Conservation (phyloP, 2,797 vertebrate species). For the Myripristis jacobus region DNA sequence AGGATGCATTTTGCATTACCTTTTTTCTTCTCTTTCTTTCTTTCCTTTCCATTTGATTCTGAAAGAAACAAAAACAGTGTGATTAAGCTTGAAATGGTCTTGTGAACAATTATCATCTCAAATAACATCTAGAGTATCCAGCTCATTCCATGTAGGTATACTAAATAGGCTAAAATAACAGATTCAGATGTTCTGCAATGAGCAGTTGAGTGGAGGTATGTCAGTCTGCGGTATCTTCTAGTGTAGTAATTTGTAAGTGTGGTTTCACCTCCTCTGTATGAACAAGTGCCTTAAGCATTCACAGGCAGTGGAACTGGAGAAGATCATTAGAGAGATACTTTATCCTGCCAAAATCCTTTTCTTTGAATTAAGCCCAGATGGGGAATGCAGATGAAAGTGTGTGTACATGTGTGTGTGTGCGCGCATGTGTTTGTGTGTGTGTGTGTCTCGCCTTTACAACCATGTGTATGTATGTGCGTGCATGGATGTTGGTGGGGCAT, state of each 20-base stretch:
- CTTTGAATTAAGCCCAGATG: constrained; percentile 87
- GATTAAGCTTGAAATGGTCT: constrained; percentile 67
- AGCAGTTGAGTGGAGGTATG: constrained; percentile 75
- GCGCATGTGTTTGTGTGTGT: constrained; percentile 27
- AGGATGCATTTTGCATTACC: constrained; percentile 66
- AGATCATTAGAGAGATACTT: constrained; percentile 88
- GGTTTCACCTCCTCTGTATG: constrained; percentile 85
- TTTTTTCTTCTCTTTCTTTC: constrained; percentile 81
- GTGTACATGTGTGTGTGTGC: constrained; percentile 53
- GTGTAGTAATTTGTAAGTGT: constrained; percentile 86
- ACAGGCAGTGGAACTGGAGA: constrained; percentile 85
- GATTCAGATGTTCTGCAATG: constrained; percentile 63
- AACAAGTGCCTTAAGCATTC: constrained; percentile 86
- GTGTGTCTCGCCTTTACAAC: constrained; percentile 58
- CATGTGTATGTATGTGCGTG: constrained; percentile 46
- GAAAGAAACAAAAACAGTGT: constrained; percentile 65
- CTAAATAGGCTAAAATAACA: constrained; percentile 66
- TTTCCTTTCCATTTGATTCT: constrained; percentile 80
- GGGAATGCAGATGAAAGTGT: constrained; percentile 84
- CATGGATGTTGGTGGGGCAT: constrained; percentile 66
- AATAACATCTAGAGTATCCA: constrained; percentile 58
- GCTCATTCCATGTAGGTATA: constrained; percentile 55
- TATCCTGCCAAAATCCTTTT: constrained; percentile 86
- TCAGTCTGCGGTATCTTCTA: constrained; percentile 81
- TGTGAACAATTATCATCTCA: constrained; percentile 68